These are phyloP conservation scores for Phoeniculus purpureus DNA, from an alignment of 2,797 vertebrate species.

Conservation along the genomic window DNA sequence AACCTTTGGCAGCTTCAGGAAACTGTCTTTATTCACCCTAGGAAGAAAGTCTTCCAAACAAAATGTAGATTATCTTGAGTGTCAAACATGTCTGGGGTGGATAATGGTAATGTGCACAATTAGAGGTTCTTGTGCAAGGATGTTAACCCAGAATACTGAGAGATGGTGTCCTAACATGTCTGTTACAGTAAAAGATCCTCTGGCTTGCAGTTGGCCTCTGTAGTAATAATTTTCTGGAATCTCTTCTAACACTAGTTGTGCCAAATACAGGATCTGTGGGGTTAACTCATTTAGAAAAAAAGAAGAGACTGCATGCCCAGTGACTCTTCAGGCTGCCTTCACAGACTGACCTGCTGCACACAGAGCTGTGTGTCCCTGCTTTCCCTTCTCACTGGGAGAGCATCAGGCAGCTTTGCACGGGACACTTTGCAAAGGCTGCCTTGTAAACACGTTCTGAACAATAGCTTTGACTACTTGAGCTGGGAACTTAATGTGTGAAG, in stretches of 20 bases:
- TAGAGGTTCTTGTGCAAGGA: conserved; percentile 38
- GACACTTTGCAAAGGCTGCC: neutral
- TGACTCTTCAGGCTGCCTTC: neutral
- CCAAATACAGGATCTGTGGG: neutral
- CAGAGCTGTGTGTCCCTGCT: neutral
- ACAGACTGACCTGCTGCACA: neutral
- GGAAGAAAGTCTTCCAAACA: neutral
- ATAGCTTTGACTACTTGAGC: neutral
- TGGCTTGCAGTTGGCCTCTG: neutral
- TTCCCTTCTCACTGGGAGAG: neutral
- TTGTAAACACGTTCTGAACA: neutral
- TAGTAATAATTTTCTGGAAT: neutral
- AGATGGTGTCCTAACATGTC: conserved; percentile 30
- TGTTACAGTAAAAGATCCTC: conserved; percentile 17
- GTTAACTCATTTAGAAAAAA: neutral
- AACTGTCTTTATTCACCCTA: neutral
- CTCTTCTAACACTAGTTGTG: neutral
- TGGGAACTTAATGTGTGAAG: neutral
- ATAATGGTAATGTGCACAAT: neutral
- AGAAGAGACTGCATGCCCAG: neutral
- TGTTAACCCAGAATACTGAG: neutral
- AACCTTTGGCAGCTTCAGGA: neutral
- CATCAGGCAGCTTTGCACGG: neutral
- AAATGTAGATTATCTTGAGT: neutral
- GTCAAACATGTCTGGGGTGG: neutral